Evolutionary conservation across 1,140 invertebrate genomes (phyloP), one percentile per base, ranked within the genome.

Genomic region (Pseudoatta argentina): DNA sequence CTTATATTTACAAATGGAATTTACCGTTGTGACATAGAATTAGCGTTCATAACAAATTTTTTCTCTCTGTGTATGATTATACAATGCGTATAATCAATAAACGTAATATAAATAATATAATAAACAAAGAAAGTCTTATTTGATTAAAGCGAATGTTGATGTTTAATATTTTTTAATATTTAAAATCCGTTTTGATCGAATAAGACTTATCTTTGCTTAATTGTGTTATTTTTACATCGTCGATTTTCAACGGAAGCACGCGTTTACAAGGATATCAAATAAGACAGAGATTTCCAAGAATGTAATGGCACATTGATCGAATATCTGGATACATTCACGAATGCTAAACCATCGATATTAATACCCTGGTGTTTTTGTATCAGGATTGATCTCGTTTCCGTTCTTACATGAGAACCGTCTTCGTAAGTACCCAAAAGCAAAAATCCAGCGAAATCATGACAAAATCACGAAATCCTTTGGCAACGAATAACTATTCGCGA

Each of bases 341-440:
- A 39, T 30, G 63, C 30, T 89, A 88, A 86, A 89, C 34, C 63
- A 51, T 86, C 71, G 87, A 81, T 89, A 89, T 89, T 89, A 89
- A 89, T 79, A 86, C 48, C 10, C 14, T 21, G 55, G 18, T 81
- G 53, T 66, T 55, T 48, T 7, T 55, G 24, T 53, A 63, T 72
- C 63, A 24, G 24, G 61, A 7, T 21, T 51, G 66, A 88, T 71
- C 51, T 82, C 27, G 75, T 71, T 79, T 81, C 39, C 51, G 48
- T 21, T 51, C 21, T 86, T 76, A 64, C 69, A 64, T 39, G 51
- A 71, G 18, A 81, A 61, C 21, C 39, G 48, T n/a, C 4, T 48
- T 16, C 44, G 44, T n/a, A 63, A 21, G 44, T 27, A 12, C 34
- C 64, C 18, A 16, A 63, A 21, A 18, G 55, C 59, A 66, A 59